These are phyloP conservation scores for Platyrinchus mystaceus DNA, from an alignment of 2,797 vertebrate genomes.

Conservation along the genomic window DNA sequence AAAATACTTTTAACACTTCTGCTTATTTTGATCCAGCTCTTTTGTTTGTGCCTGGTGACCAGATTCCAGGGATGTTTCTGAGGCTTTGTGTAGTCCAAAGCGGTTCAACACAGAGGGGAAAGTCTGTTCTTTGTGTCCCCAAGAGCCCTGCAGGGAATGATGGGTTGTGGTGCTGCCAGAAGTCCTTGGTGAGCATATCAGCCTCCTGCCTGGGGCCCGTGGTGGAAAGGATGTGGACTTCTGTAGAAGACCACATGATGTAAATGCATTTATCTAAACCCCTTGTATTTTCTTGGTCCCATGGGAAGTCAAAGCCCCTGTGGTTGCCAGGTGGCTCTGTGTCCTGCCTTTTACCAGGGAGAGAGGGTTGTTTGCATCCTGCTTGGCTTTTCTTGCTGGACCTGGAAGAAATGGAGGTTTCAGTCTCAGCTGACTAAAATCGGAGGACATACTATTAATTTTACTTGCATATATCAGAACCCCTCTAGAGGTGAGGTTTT, in stretches of 20 bases:
- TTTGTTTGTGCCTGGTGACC: not conserved
- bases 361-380: not conserved
- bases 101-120: rapidly evolving
- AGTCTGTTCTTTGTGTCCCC: not conserved
- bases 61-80: not conserved
- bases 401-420: not conserved
- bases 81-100: not conserved
- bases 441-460: not conserved
- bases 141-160: rapidly evolving
- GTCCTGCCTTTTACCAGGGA: rapidly evolving
- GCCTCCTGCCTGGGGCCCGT: not conserved
- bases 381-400: not conserved
- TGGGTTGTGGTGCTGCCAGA: not conserved
- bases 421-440: not conserved
- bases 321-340: rapidly evolving
- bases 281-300: not conserved
- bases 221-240: not conserved
- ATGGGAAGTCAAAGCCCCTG: not conserved
- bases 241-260: rapidly evolving
- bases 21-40: not conserved
- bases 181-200: rapidly evolving
- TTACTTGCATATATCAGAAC: not conserved
- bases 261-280: not conserved
- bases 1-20: not conserved
- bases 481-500: not conserved